Conservation (phyloP, 2,888 invertebrate species). For the Nesidiocoris tenuis region DNA sequence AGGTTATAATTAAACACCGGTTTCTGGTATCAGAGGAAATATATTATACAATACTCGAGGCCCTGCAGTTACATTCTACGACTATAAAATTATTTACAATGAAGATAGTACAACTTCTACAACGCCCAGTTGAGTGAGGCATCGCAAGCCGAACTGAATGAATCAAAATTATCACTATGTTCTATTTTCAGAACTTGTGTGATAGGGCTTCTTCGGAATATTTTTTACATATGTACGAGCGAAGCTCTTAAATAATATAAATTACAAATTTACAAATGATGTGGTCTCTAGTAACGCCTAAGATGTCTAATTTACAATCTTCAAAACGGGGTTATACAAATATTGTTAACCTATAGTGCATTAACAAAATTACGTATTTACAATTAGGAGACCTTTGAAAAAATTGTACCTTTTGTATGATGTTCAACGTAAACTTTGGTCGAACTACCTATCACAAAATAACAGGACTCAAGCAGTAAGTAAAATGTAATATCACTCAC, state of each 20-base stretch:
- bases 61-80: not conserved
- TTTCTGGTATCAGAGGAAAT: not conserved
- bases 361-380: conserved; percentile 39
- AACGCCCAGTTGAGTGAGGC: not conserved
- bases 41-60: not conserved
- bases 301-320: conserved; percentile 14
- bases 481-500: not conserved
- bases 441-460: not conserved
- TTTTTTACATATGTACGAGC: conserved; percentile 2
- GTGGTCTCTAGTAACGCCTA: not conserved
- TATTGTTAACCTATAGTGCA: no score
- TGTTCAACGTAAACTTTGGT: not conserved
- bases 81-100: not conserved
- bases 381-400: conserved; percentile 20
- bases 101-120: not conserved
- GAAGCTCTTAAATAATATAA: conserved; percentile 1
- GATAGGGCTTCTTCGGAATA: conserved; percentile 15
- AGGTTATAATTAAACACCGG: not conserved
- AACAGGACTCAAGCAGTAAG: not conserved
- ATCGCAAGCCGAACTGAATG: not conserved
- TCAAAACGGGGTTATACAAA: conserved; percentile 16
- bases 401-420: conserved; percentile 10
- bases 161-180: conserved; percentile 11
- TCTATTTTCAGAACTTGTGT: no score
- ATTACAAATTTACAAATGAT: conserved; percentile 41